Base-by-base conservation (phyloP, 1,140 invertebrate genomes). In the Vanessa tameamea region DNA sequence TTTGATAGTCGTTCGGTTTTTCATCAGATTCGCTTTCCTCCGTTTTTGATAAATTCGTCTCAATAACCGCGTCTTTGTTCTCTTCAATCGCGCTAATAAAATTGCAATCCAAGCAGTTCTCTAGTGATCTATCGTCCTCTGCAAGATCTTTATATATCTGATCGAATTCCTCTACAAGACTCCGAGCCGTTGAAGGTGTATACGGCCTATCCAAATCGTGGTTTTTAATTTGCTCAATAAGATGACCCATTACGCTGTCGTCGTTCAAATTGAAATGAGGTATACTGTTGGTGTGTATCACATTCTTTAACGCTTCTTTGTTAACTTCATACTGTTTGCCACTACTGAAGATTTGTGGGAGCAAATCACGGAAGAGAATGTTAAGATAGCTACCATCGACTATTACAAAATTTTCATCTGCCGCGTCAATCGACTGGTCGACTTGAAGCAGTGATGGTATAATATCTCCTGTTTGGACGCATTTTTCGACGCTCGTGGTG, bases 361-460 rank as follows among this genome's bases (percentile, higher is more conserved):
- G 47, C 8, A 92, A 70, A 77, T 91, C 88, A 13, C 87, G 85
- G 64, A 92, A 92, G 13, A 92, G 68, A 43, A 92, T 92, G 64
- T 92, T 92, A 4, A 92, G 76, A 59, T 91, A 92, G n/a, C 88
- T 83, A 14, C 91, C 91, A 64, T 92, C 91, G 12, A 92, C 91
- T 2, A 82, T 79, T 7, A 92, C 80, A 64, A 85, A 90, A 72
- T 90, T 84, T 64, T 91, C 87, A 7, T 86, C 86, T 11, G 83
- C 81, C 0, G 84, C 85, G 26, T 85, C 78, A 7, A 83, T 82
- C 0, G 80, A 71, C 31, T 81, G 75, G 11, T 83, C 78, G 11
- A 77, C 55, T n/a, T 68, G 43, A 8, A 67, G 15, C 7, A 57
- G 61, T 12, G 63, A 73, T 57, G 78, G 43, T 43, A 79, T 69